Evolutionary conservation across 2,888 invertebrate species (phyloP), one percentile per base, ranked within the genome.

Genomic region (Artemia sp.): DNA sequence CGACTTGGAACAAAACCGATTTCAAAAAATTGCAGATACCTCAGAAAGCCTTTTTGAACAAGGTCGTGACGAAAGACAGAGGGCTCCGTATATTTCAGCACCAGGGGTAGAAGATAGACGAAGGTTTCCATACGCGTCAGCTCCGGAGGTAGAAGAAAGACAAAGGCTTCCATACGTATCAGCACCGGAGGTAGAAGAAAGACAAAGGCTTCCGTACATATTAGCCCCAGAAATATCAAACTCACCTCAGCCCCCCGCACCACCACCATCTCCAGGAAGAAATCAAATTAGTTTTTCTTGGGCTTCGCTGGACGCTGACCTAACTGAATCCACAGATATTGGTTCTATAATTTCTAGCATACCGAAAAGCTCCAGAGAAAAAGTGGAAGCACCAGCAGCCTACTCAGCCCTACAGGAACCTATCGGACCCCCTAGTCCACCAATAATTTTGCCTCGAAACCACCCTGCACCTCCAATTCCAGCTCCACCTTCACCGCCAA

Each of bases 201-300:
- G 38, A 38, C 38, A 38, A 38, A 38, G 38, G 38, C 38, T 38
- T 38, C 38, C 38, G 6, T 58, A 58, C 64, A 24, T 58, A 58
- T 58, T 24, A 24, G 64, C 64, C n/a, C 64, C 64, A 19, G 14
- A 58, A 24, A 38, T 38, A 38, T 38, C 38, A 38, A 58, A 58
- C 4, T 52, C 52, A 8, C 52, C 68, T 14, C 70, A 68, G 67
- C 70, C 70, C 8, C 51, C 51, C 6, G 58, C 51, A 12, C 66
- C 53, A 38, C 69, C 19, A 51, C 67, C 69, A 12, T 19, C 67
- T 19, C 69, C 64, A 1, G 52, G 67, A 51, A 51, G 51, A 9
- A 71, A 71, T 51, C 67, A 69, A n/a, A 67, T 71, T 38, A 66
- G 52, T 52, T 67, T 71, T 19, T 69, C 69, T 8, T 71, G 71